Evolutionary conservation across 2,797 vertebrate genomes (phyloP).

Genomic region (Dipus sagitta): DNA sequence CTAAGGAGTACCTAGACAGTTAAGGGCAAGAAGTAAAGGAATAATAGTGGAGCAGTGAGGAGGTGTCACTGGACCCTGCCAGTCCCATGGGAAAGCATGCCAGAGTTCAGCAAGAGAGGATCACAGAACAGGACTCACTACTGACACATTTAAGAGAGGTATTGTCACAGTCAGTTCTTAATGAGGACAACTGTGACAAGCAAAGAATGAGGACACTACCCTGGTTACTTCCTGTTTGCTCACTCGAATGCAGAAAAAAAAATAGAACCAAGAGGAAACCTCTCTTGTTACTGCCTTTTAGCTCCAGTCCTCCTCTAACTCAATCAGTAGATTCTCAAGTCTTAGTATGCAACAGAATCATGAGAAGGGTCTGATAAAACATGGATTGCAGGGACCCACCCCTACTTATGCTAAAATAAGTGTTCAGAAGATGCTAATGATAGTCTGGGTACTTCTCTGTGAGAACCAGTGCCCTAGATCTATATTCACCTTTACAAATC

Average conservation of each 20-base stretch:
- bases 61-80: not conserved
- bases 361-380: not conserved
- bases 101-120: conserved; percentile 7
- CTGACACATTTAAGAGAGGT: conserved; percentile 59
- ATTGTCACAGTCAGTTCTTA: conserved; percentile 76
- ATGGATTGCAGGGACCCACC: not conserved
- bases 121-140: not conserved
- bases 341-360: not conserved
- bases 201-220: conserved; percentile 75
- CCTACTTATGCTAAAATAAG: not conserved
- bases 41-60: not conserved
- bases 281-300: not conserved
- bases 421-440: not conserved
- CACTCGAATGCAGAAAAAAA: conserved; percentile 26
- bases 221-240: conserved; percentile 70
- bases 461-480: not conserved
- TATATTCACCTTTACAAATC: not conserved
- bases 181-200: conserved; percentile 69
- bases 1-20: not conserved
- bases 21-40: not conserved
- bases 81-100: not conserved
- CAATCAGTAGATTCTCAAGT: not conserved
- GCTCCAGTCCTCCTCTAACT: conserved; percentile 6
- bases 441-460: not conserved
- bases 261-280: conserved; percentile 27